phyloP scores from a whole-genome alignment of 2,797 vertebrate species.

The Melopsittacus undulatus region DNA sequence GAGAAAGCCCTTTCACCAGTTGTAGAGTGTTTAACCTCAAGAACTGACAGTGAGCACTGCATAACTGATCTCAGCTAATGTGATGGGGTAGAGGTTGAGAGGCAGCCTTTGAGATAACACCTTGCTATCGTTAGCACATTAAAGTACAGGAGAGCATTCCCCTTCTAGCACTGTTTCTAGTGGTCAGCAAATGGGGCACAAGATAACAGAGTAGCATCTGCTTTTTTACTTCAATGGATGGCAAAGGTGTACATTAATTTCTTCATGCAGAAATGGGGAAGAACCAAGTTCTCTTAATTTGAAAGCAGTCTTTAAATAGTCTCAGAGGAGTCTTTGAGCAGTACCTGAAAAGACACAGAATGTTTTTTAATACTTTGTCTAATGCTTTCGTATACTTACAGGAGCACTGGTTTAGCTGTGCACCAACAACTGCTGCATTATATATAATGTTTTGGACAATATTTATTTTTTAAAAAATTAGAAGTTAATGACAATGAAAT shows the following conservation, averaged over 20 bases:
- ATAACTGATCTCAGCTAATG: constrained; percentile 1
- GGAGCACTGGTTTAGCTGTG: background rate
- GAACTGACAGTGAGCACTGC: background rate
- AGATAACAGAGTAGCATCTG: constrained; percentile 20
- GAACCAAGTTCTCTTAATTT: background rate
- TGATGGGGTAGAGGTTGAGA: constrained; percentile 55
- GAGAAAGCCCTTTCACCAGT: constrained; percentile 60
- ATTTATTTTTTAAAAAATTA: background rate
- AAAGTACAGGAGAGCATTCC: background rate
- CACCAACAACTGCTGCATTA: background rate
- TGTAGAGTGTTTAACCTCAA: constrained; percentile 27
- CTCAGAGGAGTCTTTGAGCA: background rate
- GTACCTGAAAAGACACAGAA: background rate
- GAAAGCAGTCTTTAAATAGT: background rate
- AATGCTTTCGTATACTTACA: background rate
- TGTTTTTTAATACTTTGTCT: background rate
- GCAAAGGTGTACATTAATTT: background rate
- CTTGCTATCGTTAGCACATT: background rate
- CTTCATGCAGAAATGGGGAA: background rate
- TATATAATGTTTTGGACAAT: background rate
- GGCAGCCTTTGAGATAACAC: constrained; percentile 49
- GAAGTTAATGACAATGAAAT: background rate
- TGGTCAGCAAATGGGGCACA: background rate
- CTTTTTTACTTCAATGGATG: background rate
- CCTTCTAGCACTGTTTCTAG: background rate